These are phyloP conservation scores for Gortyna flavago DNA, from an alignment of 2,888 invertebrate genomes.

Conservation along the genomic window DNA sequence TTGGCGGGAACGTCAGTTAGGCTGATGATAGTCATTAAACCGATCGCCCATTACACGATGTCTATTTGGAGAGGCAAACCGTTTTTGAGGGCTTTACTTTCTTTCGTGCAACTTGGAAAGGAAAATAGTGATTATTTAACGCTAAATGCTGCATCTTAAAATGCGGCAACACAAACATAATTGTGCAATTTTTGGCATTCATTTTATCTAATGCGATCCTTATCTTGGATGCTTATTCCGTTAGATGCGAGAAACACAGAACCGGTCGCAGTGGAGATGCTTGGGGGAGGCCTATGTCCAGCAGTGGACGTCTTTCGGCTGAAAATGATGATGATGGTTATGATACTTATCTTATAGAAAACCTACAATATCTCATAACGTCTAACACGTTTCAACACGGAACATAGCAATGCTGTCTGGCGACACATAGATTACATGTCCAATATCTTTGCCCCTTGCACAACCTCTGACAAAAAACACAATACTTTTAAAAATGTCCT, in stretches of 20 bases:
- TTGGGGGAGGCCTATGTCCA: no score
- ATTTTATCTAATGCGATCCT: neutral
- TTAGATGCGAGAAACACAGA: no score
- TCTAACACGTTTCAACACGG: neutral
- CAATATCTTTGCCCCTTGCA: neutral
- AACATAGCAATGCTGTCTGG: neutral
- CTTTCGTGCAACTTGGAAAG: conserved; percentile 9
- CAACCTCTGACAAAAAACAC: neutral
- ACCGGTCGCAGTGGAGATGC: no score
- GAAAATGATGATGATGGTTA: neutral
- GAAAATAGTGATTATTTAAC: neutral
- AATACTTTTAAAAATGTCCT: neutral
- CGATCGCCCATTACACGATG: conserved; percentile 47
- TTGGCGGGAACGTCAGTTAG: conserved; percentile 59
- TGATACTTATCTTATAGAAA: neutral
- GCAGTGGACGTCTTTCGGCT: no score
- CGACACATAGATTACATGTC: neutral
- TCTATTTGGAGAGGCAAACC: conserved; percentile 6
- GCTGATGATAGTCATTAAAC: conserved; percentile 54
- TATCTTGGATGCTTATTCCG: no score
- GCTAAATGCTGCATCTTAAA: neutral
- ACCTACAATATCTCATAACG: neutral
- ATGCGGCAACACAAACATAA: neutral
- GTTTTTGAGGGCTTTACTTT: conserved; percentile 26
- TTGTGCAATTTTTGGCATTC: neutral